A percentile compares a stretch with the other conserved stretches of the same genome.
Conservation (phyloP, 2,888 invertebrate genomes). For the Lasioglossum leucozonium region DNA sequence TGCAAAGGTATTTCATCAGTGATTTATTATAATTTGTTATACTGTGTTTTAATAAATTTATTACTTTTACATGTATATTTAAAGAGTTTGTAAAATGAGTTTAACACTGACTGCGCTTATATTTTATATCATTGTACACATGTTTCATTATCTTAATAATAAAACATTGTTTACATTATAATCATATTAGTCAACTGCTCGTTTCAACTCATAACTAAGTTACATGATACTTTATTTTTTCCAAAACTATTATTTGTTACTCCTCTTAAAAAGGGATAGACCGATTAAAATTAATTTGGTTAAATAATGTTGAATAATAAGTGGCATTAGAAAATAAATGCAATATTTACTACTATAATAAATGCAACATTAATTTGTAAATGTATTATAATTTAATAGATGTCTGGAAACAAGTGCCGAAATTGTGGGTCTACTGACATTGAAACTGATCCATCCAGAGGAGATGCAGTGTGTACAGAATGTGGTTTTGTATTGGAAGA, state of each 20-base stretch:
- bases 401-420: slow-evolving; percentile 92
- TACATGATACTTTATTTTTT: not conserved
- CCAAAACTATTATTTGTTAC: not conserved
- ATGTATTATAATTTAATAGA: slow-evolving; percentile 63
- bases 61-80: not conserved
- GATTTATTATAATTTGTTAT: not conserved
- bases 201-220: too few relatives aligned
- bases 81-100: not conserved
- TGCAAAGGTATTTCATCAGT: slow-evolving; percentile 28
- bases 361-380: not conserved
- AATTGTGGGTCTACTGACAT: slow-evolving; percentile 96
- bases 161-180: not conserved
- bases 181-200: not conserved
- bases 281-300: not conserved
- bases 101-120: not conserved
- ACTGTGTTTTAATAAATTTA: not conserved
- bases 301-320: not conserved
- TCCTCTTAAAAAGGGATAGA: not conserved
- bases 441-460: slow-evolving; percentile 96
- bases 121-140: not conserved
- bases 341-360: not conserved
- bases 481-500: slow-evolving; percentile 99
- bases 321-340: not conserved
- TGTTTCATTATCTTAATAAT: not conserved
- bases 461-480: slow-evolving; percentile 97